phyloP scores from a whole-genome alignment of 2,113 vertebrate genomes.

The Ciconia boyciana region DNA sequence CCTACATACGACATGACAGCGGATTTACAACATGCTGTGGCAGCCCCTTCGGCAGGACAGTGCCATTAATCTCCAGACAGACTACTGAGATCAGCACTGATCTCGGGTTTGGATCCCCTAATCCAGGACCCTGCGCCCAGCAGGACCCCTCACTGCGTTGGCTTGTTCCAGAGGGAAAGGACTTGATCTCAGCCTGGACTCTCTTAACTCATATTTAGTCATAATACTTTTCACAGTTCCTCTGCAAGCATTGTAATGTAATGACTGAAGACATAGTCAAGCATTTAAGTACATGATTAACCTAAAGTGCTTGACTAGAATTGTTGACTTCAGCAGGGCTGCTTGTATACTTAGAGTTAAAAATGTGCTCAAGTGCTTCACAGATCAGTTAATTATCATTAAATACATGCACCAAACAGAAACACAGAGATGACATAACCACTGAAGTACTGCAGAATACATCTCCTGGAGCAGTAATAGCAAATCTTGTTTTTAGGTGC shows the following conservation, averaged over 20 bases:
- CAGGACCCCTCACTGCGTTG: not conserved
- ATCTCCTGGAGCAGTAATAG: not conserved
- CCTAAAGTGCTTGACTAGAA: not conserved
- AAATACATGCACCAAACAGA: not conserved
- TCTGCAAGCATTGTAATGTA: not conserved
- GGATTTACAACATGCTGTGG: constrained; percentile 26
- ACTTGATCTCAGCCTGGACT: not conserved
- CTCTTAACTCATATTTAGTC: not conserved
- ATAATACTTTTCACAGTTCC: not conserved
- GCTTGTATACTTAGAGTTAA: not conserved
- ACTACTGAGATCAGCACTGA: not conserved
- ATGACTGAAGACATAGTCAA: not conserved
- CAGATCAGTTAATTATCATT: not conserved
- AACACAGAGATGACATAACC: not conserved
- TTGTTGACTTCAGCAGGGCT: not conserved
- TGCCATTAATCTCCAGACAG: not conserved
- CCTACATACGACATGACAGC: not conserved
- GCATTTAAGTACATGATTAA: constrained; percentile 11
- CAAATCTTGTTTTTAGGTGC: not conserved
- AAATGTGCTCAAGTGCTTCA: not conserved
- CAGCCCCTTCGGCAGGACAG: not conserved
- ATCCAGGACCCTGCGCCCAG: not conserved
- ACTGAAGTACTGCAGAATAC: not conserved
- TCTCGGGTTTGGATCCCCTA: not conserved
- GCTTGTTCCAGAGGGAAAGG: not conserved